phyloP scores from a whole-genome alignment of 2,888 invertebrate species.

The Machimus rusticus region DNA sequence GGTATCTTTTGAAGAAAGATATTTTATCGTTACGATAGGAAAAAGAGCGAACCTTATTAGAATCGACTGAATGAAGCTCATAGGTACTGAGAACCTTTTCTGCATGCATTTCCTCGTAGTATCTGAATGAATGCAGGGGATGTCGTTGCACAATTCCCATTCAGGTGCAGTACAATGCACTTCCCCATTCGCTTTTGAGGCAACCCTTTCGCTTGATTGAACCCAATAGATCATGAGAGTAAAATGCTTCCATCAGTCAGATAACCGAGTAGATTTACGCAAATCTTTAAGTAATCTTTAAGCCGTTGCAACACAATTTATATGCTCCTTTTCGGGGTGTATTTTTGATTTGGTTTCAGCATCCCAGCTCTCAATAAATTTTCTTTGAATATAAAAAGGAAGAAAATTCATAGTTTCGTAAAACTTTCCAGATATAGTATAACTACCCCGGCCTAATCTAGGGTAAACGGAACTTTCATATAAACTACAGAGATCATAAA shows the following conservation, averaged over 20 bases:
- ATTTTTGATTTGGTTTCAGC: not conserved
- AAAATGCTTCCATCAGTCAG: not conserved
- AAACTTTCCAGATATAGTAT: not conserved
- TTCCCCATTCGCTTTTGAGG: not conserved
- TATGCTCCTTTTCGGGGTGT: not conserved
- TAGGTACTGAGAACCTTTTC: not conserved
- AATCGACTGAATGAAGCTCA: not conserved
- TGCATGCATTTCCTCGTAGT: not conserved
- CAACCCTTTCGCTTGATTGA: not conserved
- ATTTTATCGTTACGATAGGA: not conserved
- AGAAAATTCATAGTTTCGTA: not conserved
- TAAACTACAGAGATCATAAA: not conserved
- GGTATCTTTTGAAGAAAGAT: not conserved
- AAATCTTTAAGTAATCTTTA: not conserved
- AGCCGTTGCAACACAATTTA: not conserved
- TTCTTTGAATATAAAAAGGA: not conserved
- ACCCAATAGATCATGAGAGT: not conserved
- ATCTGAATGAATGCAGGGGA: not conserved
- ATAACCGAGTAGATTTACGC: not conserved
- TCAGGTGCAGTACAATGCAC: not conserved
- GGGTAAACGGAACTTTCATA: not conserved
- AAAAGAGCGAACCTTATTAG: not conserved
- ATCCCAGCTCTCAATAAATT: not conserved
- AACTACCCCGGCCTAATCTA: not conserved
- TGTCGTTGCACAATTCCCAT: not conserved